Evolutionary conservation across 1,140 invertebrate genomes (phyloP).

Genomic region (honey bee (Apis mellifera)): Amel_HAv3.1 CM009934.2:6614501-6615000

Average conservation of each 20-base stretch:
- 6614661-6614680: no score
- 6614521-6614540: no score
- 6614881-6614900: not conserved
- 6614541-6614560: no score
- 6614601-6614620: no score
- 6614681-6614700: not conserved
- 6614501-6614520: no score
- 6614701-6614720: constrained; percentile 14
- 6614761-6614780: not conserved
- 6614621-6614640: no score
- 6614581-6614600: no score
- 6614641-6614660: no score
- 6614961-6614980: not conserved
- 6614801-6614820: not conserved
- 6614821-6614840: not conserved
- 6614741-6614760: not conserved
- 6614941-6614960: not conserved
- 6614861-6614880: not conserved
- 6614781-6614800: constrained; percentile 8
- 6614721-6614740: not conserved
- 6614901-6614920: not conserved
- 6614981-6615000: constrained; percentile 14
- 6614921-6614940: no score
- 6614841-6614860: not conserved
- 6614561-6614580: no score